Percentiles rank a stretch among this genome's conserved stretches.
Evolutionary conservation across 2,888 invertebrate species (phyloP).

Genomic region (Rhorus exstirpatorius): DNA sequence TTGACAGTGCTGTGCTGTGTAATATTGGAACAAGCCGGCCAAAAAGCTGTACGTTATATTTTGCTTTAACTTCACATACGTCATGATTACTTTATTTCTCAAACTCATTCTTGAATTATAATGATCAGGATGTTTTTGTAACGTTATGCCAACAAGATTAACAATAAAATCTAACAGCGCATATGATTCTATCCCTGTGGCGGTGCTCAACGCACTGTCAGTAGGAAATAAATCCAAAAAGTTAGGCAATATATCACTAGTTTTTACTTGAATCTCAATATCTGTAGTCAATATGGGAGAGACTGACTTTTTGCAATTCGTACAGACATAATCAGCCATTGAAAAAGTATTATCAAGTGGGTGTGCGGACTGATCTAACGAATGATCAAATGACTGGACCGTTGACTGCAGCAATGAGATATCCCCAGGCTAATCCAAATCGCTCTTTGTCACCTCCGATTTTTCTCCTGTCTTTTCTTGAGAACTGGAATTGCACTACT

Average conservation of each 20-base stretch:
- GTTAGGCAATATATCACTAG: constrained; percentile 12
- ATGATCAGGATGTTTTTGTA: constrained; percentile 26
- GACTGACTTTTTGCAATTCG: constrained; percentile 13
- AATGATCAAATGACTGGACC: constrained; percentile 28
- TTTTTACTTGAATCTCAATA: constrained; percentile 31
- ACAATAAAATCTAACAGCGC: constrained; percentile 3
- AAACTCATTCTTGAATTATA: constrained; percentile 46
- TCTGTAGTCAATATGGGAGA: constrained; percentile 8
- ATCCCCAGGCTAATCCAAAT: constrained; percentile 32
- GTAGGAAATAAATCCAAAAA: constrained; percentile 26
- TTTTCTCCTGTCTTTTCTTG: constrained; percentile 29
- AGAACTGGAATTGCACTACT: constrained; percentile 14
- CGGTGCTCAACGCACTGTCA: constrained; percentile 13
- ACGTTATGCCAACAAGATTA: constrained; percentile 23
- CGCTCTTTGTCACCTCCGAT: constrained; percentile 32
- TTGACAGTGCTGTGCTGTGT: constrained; percentile 34
- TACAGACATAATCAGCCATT: constrained; percentile 17
- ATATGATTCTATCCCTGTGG: constrained; percentile 40
- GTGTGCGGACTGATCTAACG: constrained; percentile 29
- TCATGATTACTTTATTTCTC: constrained; percentile 34
- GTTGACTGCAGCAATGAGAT: constrained; percentile 24
- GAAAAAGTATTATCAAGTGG: constrained; percentile 19
- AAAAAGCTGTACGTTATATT: constrained; percentile 44
- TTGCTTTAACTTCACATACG: constrained; percentile 33
- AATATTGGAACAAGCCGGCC: constrained; percentile 41